Evolutionary conservation across 2,113 vertebrate genomes (phyloP).

Genomic region (Glareola pratincola): DNA sequence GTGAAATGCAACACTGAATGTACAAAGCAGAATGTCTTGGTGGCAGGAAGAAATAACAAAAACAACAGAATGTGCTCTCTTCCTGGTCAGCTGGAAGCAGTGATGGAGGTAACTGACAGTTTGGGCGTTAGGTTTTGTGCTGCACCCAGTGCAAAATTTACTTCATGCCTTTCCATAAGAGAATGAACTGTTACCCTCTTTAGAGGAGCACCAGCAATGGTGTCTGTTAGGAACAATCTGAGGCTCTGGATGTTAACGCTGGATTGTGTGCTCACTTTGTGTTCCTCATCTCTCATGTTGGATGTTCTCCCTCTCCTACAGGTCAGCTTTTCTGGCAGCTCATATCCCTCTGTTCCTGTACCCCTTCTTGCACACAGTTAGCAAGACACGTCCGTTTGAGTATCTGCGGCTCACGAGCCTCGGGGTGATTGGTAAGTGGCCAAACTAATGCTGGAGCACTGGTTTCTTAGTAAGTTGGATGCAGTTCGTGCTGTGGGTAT

Average conservation of each 20-base stretch:
- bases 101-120: neutral
- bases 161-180: neutral
- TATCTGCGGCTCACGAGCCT: conserved; percentile 97
- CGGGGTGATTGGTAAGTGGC: conserved; percentile 89
- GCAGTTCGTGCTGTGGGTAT: neutral
- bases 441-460: neutral
- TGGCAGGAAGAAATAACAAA: neutral
- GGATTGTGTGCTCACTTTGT: neutral
- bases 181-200: neutral
- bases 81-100: neutral
- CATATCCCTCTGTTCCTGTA: conserved; percentile 97
- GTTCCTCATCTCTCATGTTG: neutral
- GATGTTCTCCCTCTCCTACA: conserved; percentile 53
- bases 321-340: conserved; percentile 95
- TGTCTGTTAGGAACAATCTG: neutral
- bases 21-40: neutral
- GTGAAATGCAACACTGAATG: neutral
- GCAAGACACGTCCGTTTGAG: conserved; percentile 96
- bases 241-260: neutral
- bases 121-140: neutral
- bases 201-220: neutral
- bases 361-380: conserved; percentile 97
- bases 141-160: neutral
- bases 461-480: neutral
- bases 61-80: neutral